These are phyloP conservation scores for Xanthorhoe spadicearia DNA, from an alignment of 2,888 invertebrate genomes.

Conservation along the genomic window DNA sequence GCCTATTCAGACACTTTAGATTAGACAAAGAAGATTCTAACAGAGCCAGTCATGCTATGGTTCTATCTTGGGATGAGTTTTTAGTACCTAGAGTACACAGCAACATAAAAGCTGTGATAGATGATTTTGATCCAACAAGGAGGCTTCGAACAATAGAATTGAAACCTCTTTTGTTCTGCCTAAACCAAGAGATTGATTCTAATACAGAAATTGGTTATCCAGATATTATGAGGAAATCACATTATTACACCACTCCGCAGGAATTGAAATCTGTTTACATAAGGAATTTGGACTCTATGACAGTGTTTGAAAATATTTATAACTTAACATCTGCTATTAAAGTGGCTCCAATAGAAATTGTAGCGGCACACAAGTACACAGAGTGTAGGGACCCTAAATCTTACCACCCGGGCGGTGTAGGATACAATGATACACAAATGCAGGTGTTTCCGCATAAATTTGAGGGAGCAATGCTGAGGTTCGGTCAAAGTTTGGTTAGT, in stretches of 20 bases:
- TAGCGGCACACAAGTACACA: slow-evolving; percentile 77
- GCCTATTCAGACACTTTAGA: slow-evolving; percentile 86
- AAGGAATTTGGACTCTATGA: slow-evolving; percentile 77
- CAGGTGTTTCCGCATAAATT: slow-evolving; percentile 78
- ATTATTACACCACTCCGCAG: slow-evolving; percentile 68
- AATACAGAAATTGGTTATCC: slow-evolving; percentile 73
- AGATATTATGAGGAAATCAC: slow-evolving; percentile 78
- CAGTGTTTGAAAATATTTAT: slow-evolving; percentile 73
- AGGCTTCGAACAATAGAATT: slow-evolving; percentile 65
- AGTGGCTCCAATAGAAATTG: slow-evolving; percentile 64
- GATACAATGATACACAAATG: slow-evolving; percentile 78
- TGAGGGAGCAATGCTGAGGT: slow-evolving; percentile 82
- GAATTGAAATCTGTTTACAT: slow-evolving; percentile 62
- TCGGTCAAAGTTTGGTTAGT: slow-evolving; percentile 74
- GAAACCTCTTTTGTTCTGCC: slow-evolving; percentile 70
- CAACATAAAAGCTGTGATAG: slow-evolving; percentile 81
- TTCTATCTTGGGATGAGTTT: slow-evolving; percentile 87
- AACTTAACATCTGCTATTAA: slow-evolving; percentile 61
- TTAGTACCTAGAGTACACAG: slow-evolving; percentile 85
- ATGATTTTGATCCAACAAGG: slow-evolving; percentile 79
- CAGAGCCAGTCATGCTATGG: slow-evolving; percentile 81
- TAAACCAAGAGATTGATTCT: slow-evolving; percentile 78
- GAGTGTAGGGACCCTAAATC: slow-evolving; percentile 75
- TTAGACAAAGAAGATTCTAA: slow-evolving; percentile 77
- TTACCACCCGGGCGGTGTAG: slow-evolving; percentile 61